Base-by-base conservation (phyloP, 2,888 invertebrate genomes). In the Mythimna impura region DNA sequence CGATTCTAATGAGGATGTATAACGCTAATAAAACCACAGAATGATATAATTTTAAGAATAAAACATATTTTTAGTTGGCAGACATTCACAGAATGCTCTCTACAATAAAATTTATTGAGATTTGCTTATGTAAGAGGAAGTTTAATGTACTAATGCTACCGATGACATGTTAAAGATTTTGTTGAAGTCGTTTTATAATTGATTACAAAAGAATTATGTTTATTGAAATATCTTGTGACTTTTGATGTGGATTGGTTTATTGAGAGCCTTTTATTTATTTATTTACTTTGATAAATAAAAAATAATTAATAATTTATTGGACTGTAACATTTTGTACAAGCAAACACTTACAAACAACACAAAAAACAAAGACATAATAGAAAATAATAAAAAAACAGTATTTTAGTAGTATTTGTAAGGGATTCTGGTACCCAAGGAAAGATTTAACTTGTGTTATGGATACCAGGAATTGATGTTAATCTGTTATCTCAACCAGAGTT, bases 1-100 rank as follows among this genome's bases (percentile, higher is more conserved):
- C 57, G 54, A 54, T 20, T 65, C 57, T 69, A 73, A 81, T 76
- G 73, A 78, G 83, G 36, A 82, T 63, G 71, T 72, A 70, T 20
- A 82, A 54, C 34, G 25, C 12, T 58, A 62, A 71, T 71, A 76
- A 81, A 79, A 80, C 57, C 22, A 9, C 47, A 50, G 55, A 81
- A 82, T 62, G 9, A 74, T 67, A 64, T 76, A 43, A 68, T 61
- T 61, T 34, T 9, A 47, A 68, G 63, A 79, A 71, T 61, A 76
- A 57, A 58, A 64, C 60, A 71, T 65, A 74, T 71, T 73, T 71
- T 67, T 70, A 14, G 60, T 66, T 73, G 76, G 80, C 82, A 69
- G 40, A 57, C 34, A 73, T 82, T 70, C 62, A 36, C 9, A 43
- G 47, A 72, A 63, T 62, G 22, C 7, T 64, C 17, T 62, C 52